A percentile compares a stretch with the other conserved stretches of the same genome.
Evolutionary conservation across 2,113 vertebrate species (phyloP).

Genomic region (Condylura cristata): DNA sequence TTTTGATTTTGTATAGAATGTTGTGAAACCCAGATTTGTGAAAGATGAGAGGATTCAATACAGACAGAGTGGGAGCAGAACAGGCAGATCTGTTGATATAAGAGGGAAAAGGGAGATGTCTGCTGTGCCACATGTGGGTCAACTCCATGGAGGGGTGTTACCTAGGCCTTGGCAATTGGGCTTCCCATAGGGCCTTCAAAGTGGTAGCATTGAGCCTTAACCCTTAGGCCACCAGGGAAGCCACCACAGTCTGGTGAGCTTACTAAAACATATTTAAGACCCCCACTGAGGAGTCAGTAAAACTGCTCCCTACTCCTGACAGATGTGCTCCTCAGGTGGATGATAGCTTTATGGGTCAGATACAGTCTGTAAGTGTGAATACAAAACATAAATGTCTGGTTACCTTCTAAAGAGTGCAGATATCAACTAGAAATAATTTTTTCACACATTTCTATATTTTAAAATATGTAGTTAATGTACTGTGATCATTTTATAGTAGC

Average conservation of each 20-base stretch:
- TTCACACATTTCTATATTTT: background rate
- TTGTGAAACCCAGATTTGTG: too few species aligned
- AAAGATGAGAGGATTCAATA: too few species aligned
- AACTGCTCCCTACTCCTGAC: background rate
- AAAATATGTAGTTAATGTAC: constrained; percentile 72
- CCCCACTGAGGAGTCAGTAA: background rate
- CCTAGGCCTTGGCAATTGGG: too few species aligned
- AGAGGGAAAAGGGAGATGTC: too few species aligned
- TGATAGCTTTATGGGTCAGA: background rate
- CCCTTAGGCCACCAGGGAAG: too few species aligned
- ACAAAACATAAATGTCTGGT: background rate
- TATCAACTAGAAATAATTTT: background rate
- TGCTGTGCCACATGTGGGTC: too few species aligned
- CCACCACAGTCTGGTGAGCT: background rate
- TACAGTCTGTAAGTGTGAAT: constrained; percentile 25
- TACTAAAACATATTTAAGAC: background rate
- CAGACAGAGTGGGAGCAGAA: too few species aligned
- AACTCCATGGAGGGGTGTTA: too few species aligned
- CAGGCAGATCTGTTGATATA: too few species aligned
- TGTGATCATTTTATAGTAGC: constrained; percentile 30
- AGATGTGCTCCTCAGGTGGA: background rate
- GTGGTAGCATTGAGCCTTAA: too few species aligned
- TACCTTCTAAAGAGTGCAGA: constrained; percentile 42
- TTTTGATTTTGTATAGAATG: too few species aligned
- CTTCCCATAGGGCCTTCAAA: too few species aligned